Conservation (phyloP, 2,888 invertebrate species). For the Actias luna region DNA sequence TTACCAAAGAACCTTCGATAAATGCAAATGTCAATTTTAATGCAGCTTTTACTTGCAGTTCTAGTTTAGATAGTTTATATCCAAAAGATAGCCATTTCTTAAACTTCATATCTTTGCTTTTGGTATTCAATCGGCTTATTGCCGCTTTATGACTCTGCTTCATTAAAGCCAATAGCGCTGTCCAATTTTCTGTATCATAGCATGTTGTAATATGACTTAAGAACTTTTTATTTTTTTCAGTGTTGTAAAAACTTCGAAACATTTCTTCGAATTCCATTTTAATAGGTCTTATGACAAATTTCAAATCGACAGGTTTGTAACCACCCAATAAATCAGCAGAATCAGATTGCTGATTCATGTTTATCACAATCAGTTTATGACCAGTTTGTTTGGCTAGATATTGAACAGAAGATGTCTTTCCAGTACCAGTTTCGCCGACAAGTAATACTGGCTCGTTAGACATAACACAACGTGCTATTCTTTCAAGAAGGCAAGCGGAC, state of each 20-base stretch:
- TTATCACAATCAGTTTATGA: conserved; percentile 94
- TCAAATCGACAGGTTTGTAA: conserved; percentile 96
- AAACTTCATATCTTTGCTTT: conserved; percentile 55
- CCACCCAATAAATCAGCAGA: conserved; percentile 98
- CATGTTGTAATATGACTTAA: conserved; percentile 89
- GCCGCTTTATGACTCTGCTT: conserved; percentile 87
- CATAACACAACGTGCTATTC: conserved; percentile 91
- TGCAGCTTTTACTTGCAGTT: conserved; percentile 86
- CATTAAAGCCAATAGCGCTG: conserved; percentile 88
- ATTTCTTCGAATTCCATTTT: conserved; percentile 91
- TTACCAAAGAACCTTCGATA: conserved; percentile 95
- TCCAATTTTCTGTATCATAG: conserved; percentile 88
- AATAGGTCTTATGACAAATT: conserved; percentile 90
- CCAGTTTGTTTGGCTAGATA: conserved; percentile 92
- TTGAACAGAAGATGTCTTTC: conserved; percentile 97
- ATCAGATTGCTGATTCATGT: conserved; percentile 99
- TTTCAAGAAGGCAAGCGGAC: conserved; percentile 91
- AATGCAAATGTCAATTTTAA: conserved; percentile 93
- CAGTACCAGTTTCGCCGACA: conserved; percentile 99
- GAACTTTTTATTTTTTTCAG: conserved; percentile 91
- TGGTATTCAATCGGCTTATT: conserved; percentile 70
- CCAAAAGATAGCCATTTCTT: conserved; percentile 85
- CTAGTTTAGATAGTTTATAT: conserved; percentile 86
- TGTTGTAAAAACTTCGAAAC: conserved; percentile 89
- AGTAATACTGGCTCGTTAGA: conserved; percentile 94